A percentile compares a stretch with the other conserved stretches of the same genome.
phyloP scores from a whole-genome alignment of 2,797 vertebrate genomes.

The Myotis daubentonii region DNA sequence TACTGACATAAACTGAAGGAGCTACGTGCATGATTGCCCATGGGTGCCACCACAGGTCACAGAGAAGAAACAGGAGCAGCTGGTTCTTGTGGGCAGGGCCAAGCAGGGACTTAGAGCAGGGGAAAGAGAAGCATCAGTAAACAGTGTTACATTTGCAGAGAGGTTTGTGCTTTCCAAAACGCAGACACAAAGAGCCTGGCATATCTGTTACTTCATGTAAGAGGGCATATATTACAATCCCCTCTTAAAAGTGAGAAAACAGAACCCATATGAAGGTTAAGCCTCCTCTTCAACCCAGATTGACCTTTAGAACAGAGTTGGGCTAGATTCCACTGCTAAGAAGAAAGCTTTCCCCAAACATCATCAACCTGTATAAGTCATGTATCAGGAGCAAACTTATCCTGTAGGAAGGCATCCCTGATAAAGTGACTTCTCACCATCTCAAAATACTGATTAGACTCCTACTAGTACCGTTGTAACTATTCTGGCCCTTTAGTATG shows the following conservation, averaged over 20 bases:
- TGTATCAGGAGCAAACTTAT: background rate
- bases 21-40: background rate
- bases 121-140: background rate
- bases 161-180: background rate
- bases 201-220: background rate
- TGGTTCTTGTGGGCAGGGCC: conserved; percentile 32
- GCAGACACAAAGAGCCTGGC: background rate
- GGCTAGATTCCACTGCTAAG: background rate
- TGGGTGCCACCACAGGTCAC: background rate
- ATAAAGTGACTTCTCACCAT: background rate
- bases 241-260: background rate
- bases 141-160: background rate
- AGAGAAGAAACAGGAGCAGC: conserved; percentile 45
- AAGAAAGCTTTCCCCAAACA: background rate
- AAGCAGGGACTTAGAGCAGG: background rate
- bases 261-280: background rate
- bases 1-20: background rate
- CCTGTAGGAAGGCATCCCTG: background rate
- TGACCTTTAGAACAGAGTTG: background rate
- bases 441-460: background rate
- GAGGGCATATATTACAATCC: background rate
- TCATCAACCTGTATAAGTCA: background rate
- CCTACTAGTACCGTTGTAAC: too few species aligned
- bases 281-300: background rate
- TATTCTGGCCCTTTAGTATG: background rate